phyloP scores from a whole-genome alignment of 2,797 vertebrate genomes.

The Lepilemur septentrionalis region DNA sequence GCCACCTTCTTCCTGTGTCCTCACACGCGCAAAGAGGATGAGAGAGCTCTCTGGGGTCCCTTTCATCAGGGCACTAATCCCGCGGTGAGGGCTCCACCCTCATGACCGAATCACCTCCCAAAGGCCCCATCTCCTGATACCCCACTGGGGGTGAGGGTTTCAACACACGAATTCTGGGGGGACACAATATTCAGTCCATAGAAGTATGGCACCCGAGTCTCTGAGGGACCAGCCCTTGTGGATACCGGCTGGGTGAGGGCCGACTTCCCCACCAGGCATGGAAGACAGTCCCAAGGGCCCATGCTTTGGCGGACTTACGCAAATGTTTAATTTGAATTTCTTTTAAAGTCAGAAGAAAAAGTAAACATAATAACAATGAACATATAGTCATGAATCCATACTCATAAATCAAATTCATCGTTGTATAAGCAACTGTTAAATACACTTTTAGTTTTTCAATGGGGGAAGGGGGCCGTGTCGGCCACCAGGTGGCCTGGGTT shows the following conservation, averaged over 20 bases:
- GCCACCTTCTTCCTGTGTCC: background rate
- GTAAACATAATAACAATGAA: too few species aligned
- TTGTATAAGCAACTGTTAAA: background rate
- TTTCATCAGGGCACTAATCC: background rate
- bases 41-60: background rate
- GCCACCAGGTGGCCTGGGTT: background rate
- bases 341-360: background rate
- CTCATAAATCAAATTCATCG: background rate
- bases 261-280: fast-evolving
- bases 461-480: background rate
- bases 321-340: background rate
- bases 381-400: too few species aligned
- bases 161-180: background rate
- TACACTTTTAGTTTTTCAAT: background rate
- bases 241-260: background rate
- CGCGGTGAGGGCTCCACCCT: background rate
- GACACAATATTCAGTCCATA: background rate
- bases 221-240: background rate
- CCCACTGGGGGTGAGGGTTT: background rate
- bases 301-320: too few species aligned
- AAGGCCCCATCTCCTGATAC: too few species aligned
- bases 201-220: fast-evolving
- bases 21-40: fast-evolving
- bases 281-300: background rate
- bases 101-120: background rate